These are phyloP conservation scores for Argynnis bischoffii DNA, from an alignment of 2,888 invertebrate species.

Conservation along the genomic window DNA sequence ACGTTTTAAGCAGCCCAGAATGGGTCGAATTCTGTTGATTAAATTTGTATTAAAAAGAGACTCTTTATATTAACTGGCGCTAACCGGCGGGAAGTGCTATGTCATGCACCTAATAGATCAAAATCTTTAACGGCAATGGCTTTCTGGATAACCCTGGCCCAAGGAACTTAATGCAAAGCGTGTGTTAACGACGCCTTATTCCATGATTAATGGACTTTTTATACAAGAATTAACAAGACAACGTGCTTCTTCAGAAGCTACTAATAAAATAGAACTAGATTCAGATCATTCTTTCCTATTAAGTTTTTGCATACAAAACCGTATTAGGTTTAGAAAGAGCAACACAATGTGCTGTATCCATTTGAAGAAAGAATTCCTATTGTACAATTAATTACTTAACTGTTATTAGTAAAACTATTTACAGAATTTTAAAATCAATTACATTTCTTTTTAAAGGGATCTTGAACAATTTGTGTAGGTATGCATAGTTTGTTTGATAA, in stretches of 20 bases:
- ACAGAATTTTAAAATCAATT: not conserved
- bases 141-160: conserved; percentile 68
- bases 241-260: conserved; percentile 67
- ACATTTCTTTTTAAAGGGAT: not conserved
- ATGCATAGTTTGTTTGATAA: no score
- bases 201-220: conserved; percentile 76
- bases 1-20: conserved; percentile 70
- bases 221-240: conserved; percentile 60
- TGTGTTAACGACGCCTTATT: conserved; percentile 76
- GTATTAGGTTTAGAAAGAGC: conserved; percentile 22
- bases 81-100: conserved; percentile 60
- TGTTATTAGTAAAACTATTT: not conserved
- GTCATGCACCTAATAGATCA: conserved; percentile 79
- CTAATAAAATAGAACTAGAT: conserved; percentile 48
- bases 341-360: conserved; percentile 10
- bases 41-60: conserved; percentile 79
- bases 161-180: conserved; percentile 72
- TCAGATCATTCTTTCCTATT: conserved; percentile 26
- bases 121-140: conserved; percentile 70
- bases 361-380: conserved; percentile 12
- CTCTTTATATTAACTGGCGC: conserved; percentile 73
- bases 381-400: conserved; percentile 22
- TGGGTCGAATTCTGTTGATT: conserved; percentile 74
- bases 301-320: conserved; percentile 25
- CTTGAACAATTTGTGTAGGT: not conserved